These are phyloP conservation scores for Paradoxurus hermaphroditus DNA, from an alignment of 2,113 vertebrate species.

Conservation along the genomic window DNA sequence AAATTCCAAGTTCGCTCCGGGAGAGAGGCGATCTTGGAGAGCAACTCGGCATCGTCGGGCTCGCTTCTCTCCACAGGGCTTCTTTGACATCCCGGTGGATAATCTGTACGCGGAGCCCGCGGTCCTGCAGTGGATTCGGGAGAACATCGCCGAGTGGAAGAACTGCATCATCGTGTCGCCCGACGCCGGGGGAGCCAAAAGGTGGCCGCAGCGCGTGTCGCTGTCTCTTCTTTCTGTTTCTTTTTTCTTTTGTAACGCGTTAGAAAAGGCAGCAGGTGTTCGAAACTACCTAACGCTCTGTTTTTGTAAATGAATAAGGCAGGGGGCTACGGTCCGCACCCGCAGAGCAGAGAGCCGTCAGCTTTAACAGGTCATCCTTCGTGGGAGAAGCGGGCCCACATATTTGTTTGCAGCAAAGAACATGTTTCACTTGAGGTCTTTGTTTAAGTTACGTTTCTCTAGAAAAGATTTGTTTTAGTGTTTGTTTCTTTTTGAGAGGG, in stretches of 20 bases:
- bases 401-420: not conserved
- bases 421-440: not conserved
- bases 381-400: not conserved
- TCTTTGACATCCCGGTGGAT: slow-evolving; percentile 97
- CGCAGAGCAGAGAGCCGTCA: not conserved
- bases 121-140: slow-evolving; percentile 95
- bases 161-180: slow-evolving; percentile 96
- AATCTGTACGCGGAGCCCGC: slow-evolving; percentile 96
- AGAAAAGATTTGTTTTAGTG: no score
- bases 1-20: not conserved
- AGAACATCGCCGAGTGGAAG: slow-evolving; percentile 94
- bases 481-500: no score
- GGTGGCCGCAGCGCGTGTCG: slow-evolving; percentile 77
- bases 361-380: not conserved
- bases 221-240: not conserved
- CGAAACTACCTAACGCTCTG: not conserved
- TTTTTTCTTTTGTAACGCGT: not conserved
- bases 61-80: slow-evolving; percentile 84
- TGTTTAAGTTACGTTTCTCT: no score
- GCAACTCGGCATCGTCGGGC: not conserved
- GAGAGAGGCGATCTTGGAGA: not conserved
- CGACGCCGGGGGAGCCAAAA: slow-evolving; percentile 95
- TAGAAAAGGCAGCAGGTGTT: not conserved
- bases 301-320: not conserved
- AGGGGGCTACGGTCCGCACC: not conserved